These are phyloP conservation scores for Epirrhoe alternata DNA, from an alignment of 2,888 invertebrate species.

Conservation along the genomic window DNA sequence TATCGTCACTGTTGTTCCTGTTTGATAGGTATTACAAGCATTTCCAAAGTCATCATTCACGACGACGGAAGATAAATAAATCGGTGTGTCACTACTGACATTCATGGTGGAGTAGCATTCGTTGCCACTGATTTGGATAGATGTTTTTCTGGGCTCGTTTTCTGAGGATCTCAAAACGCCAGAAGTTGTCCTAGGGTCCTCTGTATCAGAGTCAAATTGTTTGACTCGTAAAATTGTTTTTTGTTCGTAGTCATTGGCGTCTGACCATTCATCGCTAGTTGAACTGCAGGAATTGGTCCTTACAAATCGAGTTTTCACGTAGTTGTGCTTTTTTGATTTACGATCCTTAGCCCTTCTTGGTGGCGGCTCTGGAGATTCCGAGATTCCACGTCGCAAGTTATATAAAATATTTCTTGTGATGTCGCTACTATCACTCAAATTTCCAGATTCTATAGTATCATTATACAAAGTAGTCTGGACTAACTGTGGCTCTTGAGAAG, in stretches of 20 bases:
- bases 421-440: conserved; percentile 77
- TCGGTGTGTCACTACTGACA: conserved; percentile 88
- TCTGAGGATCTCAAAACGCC: conserved; percentile 59
- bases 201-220: conserved; percentile 82
- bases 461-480: conserved; percentile 38
- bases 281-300: conserved; percentile 78
- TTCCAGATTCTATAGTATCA: conserved; percentile 66
- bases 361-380: conserved; percentile 80
- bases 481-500: conserved; percentile 28
- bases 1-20: conserved; percentile 86
- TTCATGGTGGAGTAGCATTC: conserved; percentile 91
- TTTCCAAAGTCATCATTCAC: conserved; percentile 85
- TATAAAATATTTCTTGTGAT: conserved; percentile 73
- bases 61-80: conserved; percentile 90
- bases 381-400: conserved; percentile 73
- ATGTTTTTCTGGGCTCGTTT: conserved; percentile 85
- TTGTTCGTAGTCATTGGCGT: conserved; percentile 78
- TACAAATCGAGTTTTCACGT: conserved; percentile 80
- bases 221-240: conserved; percentile 75
- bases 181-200: conserved; percentile 56
- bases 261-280: conserved; percentile 82
- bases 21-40: conserved; percentile 76
- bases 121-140: conserved; percentile 90
- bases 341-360: conserved; percentile 73
- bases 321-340: conserved; percentile 78